Evolutionary conservation across 92 coral and sea anemone genomes (phyloP).

Genomic region (Anthopleura xanthogrammica): DNA sequence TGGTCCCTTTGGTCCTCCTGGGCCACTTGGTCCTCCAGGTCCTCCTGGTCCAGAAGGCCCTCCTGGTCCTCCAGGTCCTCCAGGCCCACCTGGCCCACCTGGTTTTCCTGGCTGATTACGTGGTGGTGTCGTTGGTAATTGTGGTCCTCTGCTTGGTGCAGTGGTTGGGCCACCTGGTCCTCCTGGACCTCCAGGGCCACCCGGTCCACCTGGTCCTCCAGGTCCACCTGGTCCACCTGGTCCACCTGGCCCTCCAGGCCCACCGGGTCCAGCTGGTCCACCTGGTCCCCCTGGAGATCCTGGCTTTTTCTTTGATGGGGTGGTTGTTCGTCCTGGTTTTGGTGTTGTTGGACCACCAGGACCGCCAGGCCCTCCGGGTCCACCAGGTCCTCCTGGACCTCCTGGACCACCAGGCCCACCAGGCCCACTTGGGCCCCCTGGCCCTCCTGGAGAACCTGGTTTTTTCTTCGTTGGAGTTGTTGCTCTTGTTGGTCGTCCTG

Average conservation of each 20-base stretch:
- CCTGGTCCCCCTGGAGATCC: conserved; percentile 75
- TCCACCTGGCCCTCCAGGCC: conserved; percentile 86
- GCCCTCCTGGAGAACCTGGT: conserved; percentile 73
- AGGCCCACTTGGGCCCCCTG: conserved; percentile 74
- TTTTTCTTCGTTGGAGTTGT: conserved; percentile 43
- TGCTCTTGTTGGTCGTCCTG: conserved; percentile 34
- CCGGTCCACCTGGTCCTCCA: conserved; percentile 73
- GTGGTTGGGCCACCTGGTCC: conserved; percentile 67
- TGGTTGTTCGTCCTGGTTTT: conserved; percentile 46
- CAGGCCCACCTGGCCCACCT: conserved; percentile 80
- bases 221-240: conserved; percentile 71
- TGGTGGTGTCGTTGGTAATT: conserved; percentile 47
- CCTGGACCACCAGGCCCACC: conserved; percentile 83
- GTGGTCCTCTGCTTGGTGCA: conserved; percentile 39
- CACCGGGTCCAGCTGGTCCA: conserved; percentile 73
- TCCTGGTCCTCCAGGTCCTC: conserved; percentile 67
- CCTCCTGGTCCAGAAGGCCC: conserved; percentile 55
- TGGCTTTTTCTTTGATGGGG: conserved; percentile 53
- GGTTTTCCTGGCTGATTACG: conserved; percentile 51
- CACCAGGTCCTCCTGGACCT: conserved; percentile 69
- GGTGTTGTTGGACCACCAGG: conserved; percentile 79
- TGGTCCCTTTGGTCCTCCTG: conserved; percentile 63
- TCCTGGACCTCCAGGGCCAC: conserved; percentile 64
- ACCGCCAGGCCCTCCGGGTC: conserved; percentile 77
- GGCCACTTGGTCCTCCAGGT: conserved; percentile 67